Evolutionary conservation across 2,113 vertebrate genomes (phyloP), one percentile per base, ranked within the genome.

Genomic region (Arenaria interpres): DNA sequence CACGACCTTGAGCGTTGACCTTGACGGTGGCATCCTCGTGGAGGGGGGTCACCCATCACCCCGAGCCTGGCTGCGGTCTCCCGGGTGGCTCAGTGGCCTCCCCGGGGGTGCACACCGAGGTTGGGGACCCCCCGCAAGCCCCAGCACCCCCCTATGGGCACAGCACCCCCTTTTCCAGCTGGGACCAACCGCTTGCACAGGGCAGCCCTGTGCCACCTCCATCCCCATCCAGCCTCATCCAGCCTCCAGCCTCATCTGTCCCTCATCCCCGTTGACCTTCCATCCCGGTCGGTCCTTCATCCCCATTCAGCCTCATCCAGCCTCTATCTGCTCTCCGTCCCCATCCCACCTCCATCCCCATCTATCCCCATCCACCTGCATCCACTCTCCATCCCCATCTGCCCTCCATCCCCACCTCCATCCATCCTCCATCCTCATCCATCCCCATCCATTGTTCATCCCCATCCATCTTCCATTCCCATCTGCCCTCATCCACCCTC

Each of bases 121-220:
- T 22, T 33, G 62, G 62, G 62, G 17, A 25, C 56, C 51, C 56
- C 51, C 72, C 2, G 9, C 18, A 8, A 4, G 16, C 15, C 33
- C 41, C 2, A 0, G 23, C 32, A 25, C 53, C 54, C 23, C 3
- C 1, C 0, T 3, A 14, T 0, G 1, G 3, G 5, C n/a, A 35
- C 18, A 59, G n/a, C 62, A 32, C 2, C 51, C 51, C 20, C 67
- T 11, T 54, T 33, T 14, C 80, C 19, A 25, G 25, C n/a, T 20
- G 56, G 62, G 11, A 62, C 25, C 51, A 37, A 1, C 19, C 2
- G 2, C 48, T 14, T 6, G 48, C 53, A 46, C 2, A 1, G n/a
- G 53, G 63, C 45, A 82, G 41, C 35, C 66, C 90, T 11, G 54
- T 0, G 0, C 23, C 56, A 51, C 9, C 48, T 85, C 35, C 50